Evolutionary conservation across 2,888 invertebrate species (phyloP), one percentile per base, ranked within the genome.

Genomic region (Aphelenchoides bicaudatus): DNA sequence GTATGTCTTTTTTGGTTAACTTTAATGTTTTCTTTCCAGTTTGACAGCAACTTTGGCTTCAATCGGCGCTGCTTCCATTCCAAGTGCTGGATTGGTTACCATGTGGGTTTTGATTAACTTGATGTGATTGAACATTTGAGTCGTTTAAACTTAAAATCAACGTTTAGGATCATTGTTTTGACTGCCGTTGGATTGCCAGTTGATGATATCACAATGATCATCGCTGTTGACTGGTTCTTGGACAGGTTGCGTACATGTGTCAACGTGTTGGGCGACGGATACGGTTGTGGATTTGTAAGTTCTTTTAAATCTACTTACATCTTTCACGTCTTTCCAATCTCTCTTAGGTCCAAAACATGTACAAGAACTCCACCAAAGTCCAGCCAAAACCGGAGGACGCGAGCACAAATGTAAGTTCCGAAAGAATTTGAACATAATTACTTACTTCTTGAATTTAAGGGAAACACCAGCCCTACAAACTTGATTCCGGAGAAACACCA

Each of bases 11-110:
- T n/a, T n/a, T n/a, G n/a, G n/a, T n/a, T n/a, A n/a, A n/a, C n/a
- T n/a, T n/a, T n/a, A n/a, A n/a, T n/a, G n/a, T n/a, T n/a, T 49
- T 34, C 3, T 5, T 61, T 70, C 63, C 79, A 92, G 92, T 82
- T 88, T 90, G 72, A 93, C 93, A 4, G 92, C 94, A 23, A 96
- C 94, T 0, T 88, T 92, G 55, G 94, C 94, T 0, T 92, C 92
- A 72, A 91, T 96, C 79, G 94, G 96, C 60, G 94, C 94, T 19
- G 93, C 94, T 8, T 92, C 93, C 47, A 91, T 96, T 27, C 79
- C 79, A 2, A 70, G 71, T 0, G 79, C 79, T 13, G 79, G 78
- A 8, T 58, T 79, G 16, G 74, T 79, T 8, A 79, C 79, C 1
- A 79, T 79, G 79, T 61, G 82, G 39, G 82, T 82, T 21, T 70